Conservation (phyloP, 37 sponge, comb jelly and placozoan species). For the Chondrilla cf. caribensis region DNA sequence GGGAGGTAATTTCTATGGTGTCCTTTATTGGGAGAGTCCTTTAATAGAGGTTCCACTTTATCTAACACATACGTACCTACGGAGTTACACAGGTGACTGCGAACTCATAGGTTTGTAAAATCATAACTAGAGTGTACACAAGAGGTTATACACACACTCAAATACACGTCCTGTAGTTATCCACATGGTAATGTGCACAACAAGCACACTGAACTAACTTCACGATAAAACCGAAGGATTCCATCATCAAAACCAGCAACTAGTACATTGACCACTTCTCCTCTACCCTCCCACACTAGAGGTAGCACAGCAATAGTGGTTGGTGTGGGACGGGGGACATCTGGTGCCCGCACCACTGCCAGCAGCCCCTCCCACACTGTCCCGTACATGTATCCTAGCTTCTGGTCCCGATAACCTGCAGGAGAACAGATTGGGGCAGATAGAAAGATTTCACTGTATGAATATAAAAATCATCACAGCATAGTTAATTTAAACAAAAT, state of each 20-base stretch:
- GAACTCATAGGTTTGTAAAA: no score
- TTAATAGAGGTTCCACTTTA: no score
- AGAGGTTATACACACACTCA: no score
- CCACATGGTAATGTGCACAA: not conserved
- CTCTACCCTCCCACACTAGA: not conserved
- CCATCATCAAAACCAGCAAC: slow-evolving; percentile 81
- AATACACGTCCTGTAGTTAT: not conserved
- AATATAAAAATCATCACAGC: no score
- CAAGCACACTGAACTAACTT: slow-evolving; percentile 17
- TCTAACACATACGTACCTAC: no score
- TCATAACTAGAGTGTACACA: no score
- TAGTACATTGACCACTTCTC: slow-evolving; percentile 29
- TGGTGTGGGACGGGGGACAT: not conserved
- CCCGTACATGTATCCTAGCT: not conserved
- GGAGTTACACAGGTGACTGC: no score
- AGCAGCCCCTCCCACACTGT: slow-evolving; percentile 13
- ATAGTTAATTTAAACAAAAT: no score
- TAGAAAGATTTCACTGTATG: no score
- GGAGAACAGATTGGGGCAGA: not conserved
- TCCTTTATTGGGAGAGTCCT: no score
- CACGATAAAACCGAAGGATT: slow-evolving; percentile 56
- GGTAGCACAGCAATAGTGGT: slow-evolving; percentile 4
- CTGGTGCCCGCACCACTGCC: not conserved
- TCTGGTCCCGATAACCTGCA: not conserved
- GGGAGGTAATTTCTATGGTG: no score